Evolutionary conservation across 2,797 vertebrate species (phyloP).

Genomic region (Rallus crepitans): DNA sequence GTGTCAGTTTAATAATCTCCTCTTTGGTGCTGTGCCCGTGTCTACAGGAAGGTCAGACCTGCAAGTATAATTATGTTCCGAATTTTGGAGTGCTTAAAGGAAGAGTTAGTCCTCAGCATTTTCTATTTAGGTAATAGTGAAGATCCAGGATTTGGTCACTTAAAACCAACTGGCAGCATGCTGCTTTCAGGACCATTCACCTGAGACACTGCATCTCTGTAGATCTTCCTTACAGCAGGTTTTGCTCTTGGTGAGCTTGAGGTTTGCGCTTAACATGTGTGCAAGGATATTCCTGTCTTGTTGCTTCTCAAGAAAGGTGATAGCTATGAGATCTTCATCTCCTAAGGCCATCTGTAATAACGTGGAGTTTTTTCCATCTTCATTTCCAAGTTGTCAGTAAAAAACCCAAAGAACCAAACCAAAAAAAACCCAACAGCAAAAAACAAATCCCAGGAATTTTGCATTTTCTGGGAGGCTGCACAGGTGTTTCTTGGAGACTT

Average conservation of each 20-base stretch:
- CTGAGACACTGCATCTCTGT: background rate
- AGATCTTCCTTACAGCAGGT: background rate
- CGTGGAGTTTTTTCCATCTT: background rate
- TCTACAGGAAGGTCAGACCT: background rate
- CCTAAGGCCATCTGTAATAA: background rate
- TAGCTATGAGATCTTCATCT: background rate
- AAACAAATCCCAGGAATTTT: background rate
- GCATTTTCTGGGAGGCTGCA: background rate
- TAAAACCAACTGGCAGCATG: rapidly evolving
- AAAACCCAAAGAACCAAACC: too few species aligned
- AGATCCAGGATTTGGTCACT: background rate
- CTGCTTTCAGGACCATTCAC: background rate
- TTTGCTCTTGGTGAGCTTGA: background rate
- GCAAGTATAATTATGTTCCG: background rate
- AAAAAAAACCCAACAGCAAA: background rate
- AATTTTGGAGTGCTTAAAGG: background rate
- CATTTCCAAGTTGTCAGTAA: background rate
- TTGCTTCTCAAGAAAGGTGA: background rate
- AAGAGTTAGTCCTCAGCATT: background rate
- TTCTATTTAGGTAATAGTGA: background rate
- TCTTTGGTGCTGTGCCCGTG: rapidly evolving
- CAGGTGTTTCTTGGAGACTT: background rate
- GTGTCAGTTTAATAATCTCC: background rate
- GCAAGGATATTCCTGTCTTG: background rate
- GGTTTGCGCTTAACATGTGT: background rate